Evolutionary conservation across 1,140 invertebrate genomes (phyloP).

Genomic region (Hylaeus volcanicus): DNA sequence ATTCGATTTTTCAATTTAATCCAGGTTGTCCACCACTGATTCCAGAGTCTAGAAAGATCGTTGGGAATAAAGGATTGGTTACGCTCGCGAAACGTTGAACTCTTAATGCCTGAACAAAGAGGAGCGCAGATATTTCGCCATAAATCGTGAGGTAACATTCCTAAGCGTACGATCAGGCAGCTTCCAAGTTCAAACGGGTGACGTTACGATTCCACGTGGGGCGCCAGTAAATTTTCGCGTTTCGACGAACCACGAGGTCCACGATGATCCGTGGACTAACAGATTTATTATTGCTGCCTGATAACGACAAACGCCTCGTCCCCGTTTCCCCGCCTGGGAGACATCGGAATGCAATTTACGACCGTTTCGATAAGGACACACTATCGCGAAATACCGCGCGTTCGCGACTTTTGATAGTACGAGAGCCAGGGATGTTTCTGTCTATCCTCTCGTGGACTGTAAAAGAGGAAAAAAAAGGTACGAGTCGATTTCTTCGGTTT

Average conservation of each 20-base stretch:
- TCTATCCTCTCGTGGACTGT: background rate
- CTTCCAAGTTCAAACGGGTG: conserved; percentile 44
- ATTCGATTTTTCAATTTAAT: too few relatives aligned
- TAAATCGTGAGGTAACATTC: conserved; percentile 49
- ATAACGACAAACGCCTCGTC: conserved; percentile 49
- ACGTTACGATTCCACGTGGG: conserved; percentile 25
- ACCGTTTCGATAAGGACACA: conserved; percentile 61
- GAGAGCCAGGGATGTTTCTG: background rate
- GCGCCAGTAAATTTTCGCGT: conserved; percentile 35
- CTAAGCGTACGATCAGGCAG: conserved; percentile 26
- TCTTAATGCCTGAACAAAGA: conserved; percentile 29
- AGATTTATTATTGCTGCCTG: conserved; percentile 54
- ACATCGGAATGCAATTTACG: conserved; percentile 59
- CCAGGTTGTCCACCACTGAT: too few relatives aligned
- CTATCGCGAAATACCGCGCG: conserved; percentile 21
- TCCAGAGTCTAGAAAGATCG: conserved; percentile 8
- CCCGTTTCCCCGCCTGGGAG: conserved; percentile 21
- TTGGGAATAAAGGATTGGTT: background rate
- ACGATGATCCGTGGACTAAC: conserved; percentile 47
- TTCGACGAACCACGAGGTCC: conserved; percentile 33
- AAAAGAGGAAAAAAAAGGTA: background rate
- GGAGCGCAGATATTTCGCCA: conserved; percentile 12
- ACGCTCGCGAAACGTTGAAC: conserved; percentile 21
- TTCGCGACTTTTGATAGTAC: background rate
- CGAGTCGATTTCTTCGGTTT: too few relatives aligned